Evolutionary conservation across 2,113 vertebrate species (phyloP).

Genomic region (Oncorhynchus tshawytscha): DNA sequence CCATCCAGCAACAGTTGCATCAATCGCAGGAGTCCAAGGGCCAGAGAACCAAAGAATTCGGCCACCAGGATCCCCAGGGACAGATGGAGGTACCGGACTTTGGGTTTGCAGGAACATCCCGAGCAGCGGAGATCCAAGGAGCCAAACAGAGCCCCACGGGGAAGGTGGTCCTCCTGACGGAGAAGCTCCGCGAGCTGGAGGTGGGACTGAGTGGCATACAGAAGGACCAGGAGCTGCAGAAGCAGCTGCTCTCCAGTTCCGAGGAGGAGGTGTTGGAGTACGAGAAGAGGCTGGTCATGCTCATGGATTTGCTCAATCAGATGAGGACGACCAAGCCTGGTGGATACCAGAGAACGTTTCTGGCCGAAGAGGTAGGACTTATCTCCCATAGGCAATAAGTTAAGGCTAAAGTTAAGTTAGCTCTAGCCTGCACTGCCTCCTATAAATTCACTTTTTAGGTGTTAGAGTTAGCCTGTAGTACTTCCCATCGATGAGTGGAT

Average conservation of each 20-base stretch:
- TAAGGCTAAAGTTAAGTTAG: not conserved
- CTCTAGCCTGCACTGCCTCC: not conserved
- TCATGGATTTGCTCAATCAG: slow-evolving; percentile 77
- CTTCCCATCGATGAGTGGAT: too few relatives aligned
- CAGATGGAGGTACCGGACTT: not conserved
- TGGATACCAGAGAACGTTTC: not conserved
- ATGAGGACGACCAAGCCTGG: slow-evolving; percentile 44
- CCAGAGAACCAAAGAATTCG: slow-evolving; percentile 24
- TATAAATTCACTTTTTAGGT: not conserved
- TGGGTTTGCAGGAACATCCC: slow-evolving; percentile 32
- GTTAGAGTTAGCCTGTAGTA: not conserved
- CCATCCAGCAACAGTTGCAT: slow-evolving; percentile 70
- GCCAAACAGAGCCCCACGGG: slow-evolving; percentile 45
- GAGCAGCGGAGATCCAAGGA: not conserved
- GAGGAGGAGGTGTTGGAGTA: slow-evolving; percentile 81
- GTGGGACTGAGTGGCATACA: slow-evolving; percentile 73
- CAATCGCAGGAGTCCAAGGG: slow-evolving; percentile 32
- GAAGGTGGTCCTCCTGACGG: slow-evolving; percentile 70
- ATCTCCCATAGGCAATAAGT: too few relatives aligned
- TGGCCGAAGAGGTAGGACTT: not conserved
- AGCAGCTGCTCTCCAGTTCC: slow-evolving; percentile 78
- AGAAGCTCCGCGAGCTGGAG: slow-evolving; percentile 81
- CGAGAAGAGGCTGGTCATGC: slow-evolving; percentile 75
- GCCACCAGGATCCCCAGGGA: slow-evolving; percentile 19
- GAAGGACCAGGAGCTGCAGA: slow-evolving; percentile 78